Percentiles rank a stretch among this genome's conserved stretches.
phyloP scores from a whole-genome alignment of 2,888 invertebrate genomes.

The Hylaea fasciaria region DNA sequence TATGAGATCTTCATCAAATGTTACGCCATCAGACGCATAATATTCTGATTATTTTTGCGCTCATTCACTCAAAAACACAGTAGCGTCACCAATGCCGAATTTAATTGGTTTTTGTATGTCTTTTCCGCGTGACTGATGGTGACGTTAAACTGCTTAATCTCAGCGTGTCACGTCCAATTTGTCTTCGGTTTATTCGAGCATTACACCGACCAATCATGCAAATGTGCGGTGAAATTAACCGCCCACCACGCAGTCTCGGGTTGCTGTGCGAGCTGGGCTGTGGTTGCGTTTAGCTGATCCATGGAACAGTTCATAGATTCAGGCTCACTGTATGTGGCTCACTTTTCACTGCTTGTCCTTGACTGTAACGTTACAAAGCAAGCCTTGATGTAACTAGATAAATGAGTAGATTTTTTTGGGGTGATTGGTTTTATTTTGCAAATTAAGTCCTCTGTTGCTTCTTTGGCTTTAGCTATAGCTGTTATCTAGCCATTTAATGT shows the following conservation, averaged over 20 bases:
- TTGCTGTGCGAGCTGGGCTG: constrained; percentile 9
- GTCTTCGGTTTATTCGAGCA: constrained; percentile 30
- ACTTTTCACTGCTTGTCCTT: no score
- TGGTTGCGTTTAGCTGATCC: background rate
- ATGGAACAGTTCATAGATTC: background rate
- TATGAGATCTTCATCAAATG: background rate
- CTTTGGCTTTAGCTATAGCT: no score
- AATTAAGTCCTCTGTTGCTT: no score
- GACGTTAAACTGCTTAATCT: constrained; percentile 23
- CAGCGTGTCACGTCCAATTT: constrained; percentile 28
- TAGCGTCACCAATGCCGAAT: background rate
- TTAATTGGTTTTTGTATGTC: constrained; percentile 3
- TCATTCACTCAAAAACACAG: background rate
- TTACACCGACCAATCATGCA: constrained; percentile 38
- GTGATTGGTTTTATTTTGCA: no score
- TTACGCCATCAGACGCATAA: background rate
- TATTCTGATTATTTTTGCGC: background rate
- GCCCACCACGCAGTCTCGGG: constrained; percentile 38
- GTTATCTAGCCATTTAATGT: no score
- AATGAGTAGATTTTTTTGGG: no score
- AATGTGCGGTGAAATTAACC: constrained; percentile 40
- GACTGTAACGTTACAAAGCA: no score
- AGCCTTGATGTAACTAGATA: no score
- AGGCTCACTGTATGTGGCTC: background rate
- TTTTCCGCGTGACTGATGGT: constrained; percentile 15